Evolutionary conservation across 2,888 invertebrate genomes (phyloP), one percentile per base, ranked within the genome.

Genomic region (Erebia palarica): DNA sequence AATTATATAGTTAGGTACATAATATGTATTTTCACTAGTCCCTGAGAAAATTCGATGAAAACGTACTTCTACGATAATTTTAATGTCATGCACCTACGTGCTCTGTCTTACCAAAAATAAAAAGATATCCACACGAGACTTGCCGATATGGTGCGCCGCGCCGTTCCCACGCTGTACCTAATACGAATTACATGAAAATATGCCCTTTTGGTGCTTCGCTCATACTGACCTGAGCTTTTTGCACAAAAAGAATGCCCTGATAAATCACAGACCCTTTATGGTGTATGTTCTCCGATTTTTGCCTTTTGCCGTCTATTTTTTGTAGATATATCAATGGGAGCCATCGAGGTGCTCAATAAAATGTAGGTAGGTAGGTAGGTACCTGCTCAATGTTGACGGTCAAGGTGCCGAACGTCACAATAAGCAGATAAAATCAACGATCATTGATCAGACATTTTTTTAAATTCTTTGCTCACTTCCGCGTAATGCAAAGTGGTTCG

Each of bases 161-260:
- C 11, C 82, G 87, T 92, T 92, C 92, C 92, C 92, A 92, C 92
- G 92, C 81, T 87, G 57, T 27, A 36, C 57, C 18, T 27, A 14
- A 84, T 81, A 76, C 84, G 89, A 90, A 91, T 92, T 91, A 91
- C 90, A 88, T 84, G 85, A 87, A 89, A 36, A 36, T 36, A 90
- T 91, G 91, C 90, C 89, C 89, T 92, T 92, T 91, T 89, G 91
- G 90, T 88, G 89, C 90, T 91, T 91, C 91, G 86, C 82, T 86
- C 84, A 87, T 84, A 88, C 90, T 91, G 90, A 92, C 92, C 91
- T 87, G 91, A 81, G 82, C 88, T 89, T 91, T 91, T 91, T 92
- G 87, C 86, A 86, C 86, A 90, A 91, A 91, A 92, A 92, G 87
- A 88, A 89, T 86, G 78, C 80, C 80, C 82, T 83, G 90, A 90